phyloP scores from a whole-genome alignment of 2,797 vertebrate species.

The Ctenosaura bakeri region DNA sequence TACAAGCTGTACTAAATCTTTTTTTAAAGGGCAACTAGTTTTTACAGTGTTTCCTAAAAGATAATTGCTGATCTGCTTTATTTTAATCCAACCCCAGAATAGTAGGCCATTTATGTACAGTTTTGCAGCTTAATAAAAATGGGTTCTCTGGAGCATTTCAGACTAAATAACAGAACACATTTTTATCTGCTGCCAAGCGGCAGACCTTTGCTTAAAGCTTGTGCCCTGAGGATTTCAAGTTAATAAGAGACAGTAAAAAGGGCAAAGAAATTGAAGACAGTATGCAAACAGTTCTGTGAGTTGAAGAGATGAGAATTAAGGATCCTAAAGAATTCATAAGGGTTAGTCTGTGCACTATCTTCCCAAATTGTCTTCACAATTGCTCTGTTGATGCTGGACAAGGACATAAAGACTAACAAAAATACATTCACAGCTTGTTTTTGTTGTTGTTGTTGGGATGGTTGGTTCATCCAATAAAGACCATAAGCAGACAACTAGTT shows the following conservation, averaged over 20 bases:
- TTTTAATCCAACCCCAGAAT: constrained; percentile 33
- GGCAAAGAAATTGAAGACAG: constrained; percentile 29
- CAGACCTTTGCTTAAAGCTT: constrained; percentile 40
- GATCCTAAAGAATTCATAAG: constrained; percentile 21
- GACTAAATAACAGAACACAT: constrained; percentile 5
- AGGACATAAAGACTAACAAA: too few relatives aligned
- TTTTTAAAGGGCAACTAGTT: background rate
- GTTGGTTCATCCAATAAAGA: background rate
- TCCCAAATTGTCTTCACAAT: background rate
- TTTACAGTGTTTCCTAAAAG: constrained; percentile 13
- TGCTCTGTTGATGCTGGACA: background rate
- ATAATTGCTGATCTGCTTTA: constrained; percentile 14
- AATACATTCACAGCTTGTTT: background rate
- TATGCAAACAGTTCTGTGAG: constrained; percentile 7
- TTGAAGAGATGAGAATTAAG: background rate
- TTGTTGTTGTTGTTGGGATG: background rate
- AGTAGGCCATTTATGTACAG: background rate
- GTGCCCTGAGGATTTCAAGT: background rate
- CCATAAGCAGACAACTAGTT: background rate
- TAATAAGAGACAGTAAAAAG: background rate
- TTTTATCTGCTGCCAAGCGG: constrained; percentile 31
- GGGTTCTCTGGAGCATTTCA: constrained; percentile 32
- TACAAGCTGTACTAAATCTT: background rate
- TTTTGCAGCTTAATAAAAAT: constrained; percentile 39
- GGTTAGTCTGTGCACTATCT: background rate